Evolutionary conservation across 2,113 vertebrate species (phyloP).

Genomic region (Neogobius melanostomus): DNA sequence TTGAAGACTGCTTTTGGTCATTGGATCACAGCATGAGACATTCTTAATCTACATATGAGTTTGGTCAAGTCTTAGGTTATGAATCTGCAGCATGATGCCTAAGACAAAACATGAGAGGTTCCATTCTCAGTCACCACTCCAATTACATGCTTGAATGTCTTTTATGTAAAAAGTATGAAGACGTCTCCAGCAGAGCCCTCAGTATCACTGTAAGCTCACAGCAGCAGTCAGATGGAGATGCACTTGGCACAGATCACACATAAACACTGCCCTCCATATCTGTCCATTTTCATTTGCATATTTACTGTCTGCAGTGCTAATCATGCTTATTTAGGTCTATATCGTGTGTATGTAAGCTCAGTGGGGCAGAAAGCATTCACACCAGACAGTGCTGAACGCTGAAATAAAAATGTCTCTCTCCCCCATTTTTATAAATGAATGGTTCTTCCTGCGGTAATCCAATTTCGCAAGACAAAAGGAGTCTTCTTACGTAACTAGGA

Average conservation of each 20-base stretch:
- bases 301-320: conserved; percentile 66
- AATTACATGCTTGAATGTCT: conserved; percentile 50
- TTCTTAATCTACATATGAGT: not conserved
- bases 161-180: conserved; percentile 45
- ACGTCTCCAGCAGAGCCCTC: conserved; percentile 25
- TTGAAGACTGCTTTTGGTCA: too few relatives aligned
- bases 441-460: conserved; percentile 58
- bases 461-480: conserved; percentile 70
- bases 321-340: conserved; percentile 63
- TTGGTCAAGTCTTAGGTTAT: not conserved
- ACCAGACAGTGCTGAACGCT: conserved; percentile 23
- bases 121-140: conserved; percentile 30
- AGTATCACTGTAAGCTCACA: conserved; percentile 33
- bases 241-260: conserved; percentile 35
- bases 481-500: conserved; percentile 62
- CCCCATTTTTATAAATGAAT: conserved; percentile 48
- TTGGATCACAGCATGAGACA: not conserved
- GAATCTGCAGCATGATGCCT: conserved; percentile 51
- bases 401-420: conserved; percentile 29
- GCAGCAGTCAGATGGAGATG: conserved; percentile 8
- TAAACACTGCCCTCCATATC: conserved; percentile 49
- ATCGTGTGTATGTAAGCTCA: conserved; percentile 35
- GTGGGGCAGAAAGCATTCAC: conserved; percentile 33
- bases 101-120: conserved; percentile 75
- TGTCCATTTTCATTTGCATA: conserved; percentile 55